Base-by-base conservation (phyloP, 2,888 invertebrate genomes). In the Temnothorax ravouxi region DNA sequence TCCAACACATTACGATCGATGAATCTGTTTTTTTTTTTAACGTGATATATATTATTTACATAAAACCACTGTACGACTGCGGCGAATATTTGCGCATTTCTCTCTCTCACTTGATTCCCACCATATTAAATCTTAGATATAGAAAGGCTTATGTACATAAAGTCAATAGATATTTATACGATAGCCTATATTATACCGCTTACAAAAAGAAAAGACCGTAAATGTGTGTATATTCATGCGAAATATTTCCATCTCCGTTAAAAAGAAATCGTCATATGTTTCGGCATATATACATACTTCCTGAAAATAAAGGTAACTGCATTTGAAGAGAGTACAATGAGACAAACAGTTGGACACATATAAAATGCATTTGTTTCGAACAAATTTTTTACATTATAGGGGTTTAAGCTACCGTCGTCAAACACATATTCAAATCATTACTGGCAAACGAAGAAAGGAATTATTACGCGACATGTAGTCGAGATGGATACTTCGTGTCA, bases 61-160 rank as follows among this genome's bases (percentile, higher is more conserved):
- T 69, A 66, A 79, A 84, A 79, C 52, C 67, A 62, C 50, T 75
- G 41, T 67, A 47, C 47, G 64, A 56, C 62, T 69, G 52, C 87
- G 86, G 79, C 83, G 71, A 75, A 88, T 50, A 80, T 86, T 85
- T 84, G 87, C 87, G 85, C 84, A 81, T 86, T 41, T 52, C 8
- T 54, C 52, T 54, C 25, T 66, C 25, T 47, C 88, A 86, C 87
- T 90, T 87, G 83, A 88, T 85, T 86, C 85, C 86, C 80, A 88
- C 83, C 85, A 86, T 88, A 87, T 87, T 87, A 86, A 89, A 84
- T 89, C 86, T 90, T 89, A 91, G 82, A 89, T 85, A 91, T 89
- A 89, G 84, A 89, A 92, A 87, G 82, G 86, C 77, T 84, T 89
- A 87, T 88, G 38, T 88, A 89, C 89, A 89, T 81, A 84, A 83